Base-by-base conservation (phyloP, 2,797 vertebrate genomes). In the Coendou prehensilis region DNA sequence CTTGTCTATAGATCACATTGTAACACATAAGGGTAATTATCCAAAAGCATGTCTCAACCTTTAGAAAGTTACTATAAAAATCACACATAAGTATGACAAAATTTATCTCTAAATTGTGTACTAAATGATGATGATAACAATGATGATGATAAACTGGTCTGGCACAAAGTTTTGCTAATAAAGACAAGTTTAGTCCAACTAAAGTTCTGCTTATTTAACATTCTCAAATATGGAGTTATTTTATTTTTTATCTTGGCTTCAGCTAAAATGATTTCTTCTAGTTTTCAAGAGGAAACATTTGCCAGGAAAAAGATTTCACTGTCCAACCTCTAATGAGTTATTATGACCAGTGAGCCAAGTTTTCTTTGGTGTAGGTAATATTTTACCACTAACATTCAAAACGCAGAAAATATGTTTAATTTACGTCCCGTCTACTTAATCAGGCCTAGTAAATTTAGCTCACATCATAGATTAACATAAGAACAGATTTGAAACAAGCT, bases 291-390 rank as follows among this genome's bases (percentile, higher is more conserved):
- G 28, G 63, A 94, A 94, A 81, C 14, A 15, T 89, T 96, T 96
- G 45, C 89, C 61, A 95, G 56, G 87, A 94, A 96, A 93, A 28
- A 69, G 61, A 84, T 95, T 95, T 56, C 18, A 89, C 47, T 86
- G 45, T 91, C 89, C 33, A 94, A 47, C 67, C 89, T 94, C 50
- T 47, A 87, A 80, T 86, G 59, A 95, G n/a, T 89, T 91, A 87
- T 80, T 87, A 9, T 86, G 52, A 95, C 45, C 30, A 89, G 23
- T 64, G 63, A 93, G 67, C 56, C 78, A 88, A 6, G 52, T 90
- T 93, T 94, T 93, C 76, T 82, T 87, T 54, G 87, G 57, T 61
- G 4, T 50, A 67, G 20, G 33, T 76, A 88, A 63, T 86, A 80
- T 64, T 93, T 93, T 89, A 91, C 33, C 47, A 82, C n/a, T 88